phyloP scores from a whole-genome alignment of 2,113 vertebrate genomes.

The Lates calcarifer region DNA sequence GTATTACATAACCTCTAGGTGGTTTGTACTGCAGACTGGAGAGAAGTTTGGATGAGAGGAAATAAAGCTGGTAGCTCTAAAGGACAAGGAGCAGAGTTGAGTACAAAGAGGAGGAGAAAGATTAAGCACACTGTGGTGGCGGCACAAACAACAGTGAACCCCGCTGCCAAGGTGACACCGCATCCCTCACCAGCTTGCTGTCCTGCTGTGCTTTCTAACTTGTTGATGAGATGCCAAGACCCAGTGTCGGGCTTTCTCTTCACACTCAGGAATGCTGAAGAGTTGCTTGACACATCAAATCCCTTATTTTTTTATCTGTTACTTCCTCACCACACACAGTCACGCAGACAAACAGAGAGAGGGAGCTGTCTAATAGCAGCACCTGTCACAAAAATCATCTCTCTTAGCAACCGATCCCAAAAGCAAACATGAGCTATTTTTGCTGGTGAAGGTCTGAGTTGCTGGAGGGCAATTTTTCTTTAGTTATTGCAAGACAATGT shows the following conservation, averaged over 20 bases:
- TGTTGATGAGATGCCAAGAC: constrained; percentile 35
- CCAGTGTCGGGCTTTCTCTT: neutral
- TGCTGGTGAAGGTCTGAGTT: neutral
- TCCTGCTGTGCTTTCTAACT: constrained; percentile 15
- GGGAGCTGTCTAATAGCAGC: constrained; percentile 12
- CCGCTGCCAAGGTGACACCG: constrained; percentile 39
- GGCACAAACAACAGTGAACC: constrained; percentile 29
- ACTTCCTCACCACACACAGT: neutral
- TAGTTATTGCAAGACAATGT: constrained; percentile 4
- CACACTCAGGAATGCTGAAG: constrained; percentile 21
- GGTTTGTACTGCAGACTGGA: neutral
- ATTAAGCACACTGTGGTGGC: neutral
- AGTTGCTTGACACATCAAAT: constrained; percentile 20
- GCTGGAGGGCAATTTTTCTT: constrained; percentile 3
- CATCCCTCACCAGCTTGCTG: constrained; percentile 26
- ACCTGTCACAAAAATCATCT: constrained; percentile 23
- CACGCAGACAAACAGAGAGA: neutral
- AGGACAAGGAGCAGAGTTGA: neutral
- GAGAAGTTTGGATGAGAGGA: constrained; percentile 27
- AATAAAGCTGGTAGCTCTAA: neutral
- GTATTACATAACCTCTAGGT: neutral
- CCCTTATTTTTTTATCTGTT: constrained; percentile 15
- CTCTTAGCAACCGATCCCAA: constrained; percentile 17
- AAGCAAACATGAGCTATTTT: constrained; percentile 30
- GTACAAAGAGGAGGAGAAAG: constrained; percentile 15